A percentile compares a stretch with the other conserved stretches of the same genome.
Evolutionary conservation across 2,888 invertebrate species (phyloP).

Genomic region (Meiosimyza platycephala): DNA sequence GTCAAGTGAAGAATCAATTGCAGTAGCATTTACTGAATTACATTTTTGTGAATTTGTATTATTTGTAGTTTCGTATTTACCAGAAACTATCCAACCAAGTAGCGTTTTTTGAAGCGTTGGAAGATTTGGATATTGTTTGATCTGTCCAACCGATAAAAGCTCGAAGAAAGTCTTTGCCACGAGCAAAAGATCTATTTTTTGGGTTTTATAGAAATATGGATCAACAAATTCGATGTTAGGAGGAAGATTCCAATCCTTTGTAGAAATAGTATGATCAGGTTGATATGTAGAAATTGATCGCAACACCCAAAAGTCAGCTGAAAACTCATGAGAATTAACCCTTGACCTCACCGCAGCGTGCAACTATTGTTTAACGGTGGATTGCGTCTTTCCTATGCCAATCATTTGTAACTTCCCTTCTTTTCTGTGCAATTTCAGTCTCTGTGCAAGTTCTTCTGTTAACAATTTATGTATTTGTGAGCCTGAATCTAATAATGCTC

Average conservation of each 20-base stretch:
- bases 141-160: slow-evolving; percentile 16
- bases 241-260: slow-evolving; percentile 27
- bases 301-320: slow-evolving; percentile 26
- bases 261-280: slow-evolving; percentile 12
- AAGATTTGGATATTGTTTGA: slow-evolving; percentile 18
- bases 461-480: slow-evolving; percentile 11
- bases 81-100: slow-evolving; percentile 33
- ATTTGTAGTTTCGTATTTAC: background rate
- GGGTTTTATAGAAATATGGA: slow-evolving; percentile 24
- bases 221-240: slow-evolving; percentile 24
- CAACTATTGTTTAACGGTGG: slow-evolving; percentile 8
- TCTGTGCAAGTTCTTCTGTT: slow-evolving; percentile 1
- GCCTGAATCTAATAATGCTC: slow-evolving; percentile 5
- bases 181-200: slow-evolving; percentile 26
- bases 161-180: slow-evolving; percentile 26
- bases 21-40: background rate
- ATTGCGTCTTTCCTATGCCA: slow-evolving; percentile 1
- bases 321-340: slow-evolving; percentile 28
- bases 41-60: background rate
- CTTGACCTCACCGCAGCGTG: slow-evolving; percentile 25
- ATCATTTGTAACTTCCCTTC: too few species aligned
- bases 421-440: background rate
- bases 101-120: slow-evolving; percentile 32
- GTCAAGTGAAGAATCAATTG: slow-evolving; percentile 12
- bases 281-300: slow-evolving; percentile 24